Percentiles rank a stretch among this genome's conserved stretches.
phyloP scores from a whole-genome alignment of 2,797 vertebrate species.

The Phoeniculus purpureus region DNA sequence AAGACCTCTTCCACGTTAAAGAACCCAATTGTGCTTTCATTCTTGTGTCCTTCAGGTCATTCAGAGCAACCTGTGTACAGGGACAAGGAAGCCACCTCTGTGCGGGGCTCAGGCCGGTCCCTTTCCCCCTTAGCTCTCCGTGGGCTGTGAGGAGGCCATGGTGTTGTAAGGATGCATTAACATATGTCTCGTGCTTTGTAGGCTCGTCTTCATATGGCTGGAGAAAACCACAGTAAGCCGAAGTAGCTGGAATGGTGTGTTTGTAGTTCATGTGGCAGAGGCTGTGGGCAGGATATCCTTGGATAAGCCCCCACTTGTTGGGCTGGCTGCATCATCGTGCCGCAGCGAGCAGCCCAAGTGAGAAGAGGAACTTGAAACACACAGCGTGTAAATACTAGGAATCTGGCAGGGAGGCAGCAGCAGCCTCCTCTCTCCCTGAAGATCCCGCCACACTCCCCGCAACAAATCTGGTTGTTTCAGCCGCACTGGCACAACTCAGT shows the following conservation, averaged over 20 bases:
- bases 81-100: background rate
- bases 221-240: background rate
- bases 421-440: constrained; percentile 62
- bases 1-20: background rate
- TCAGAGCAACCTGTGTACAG: background rate
- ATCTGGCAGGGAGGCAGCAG: constrained; percentile 57
- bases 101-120: background rate
- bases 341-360: background rate
- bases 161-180: background rate
- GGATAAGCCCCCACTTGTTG: accelerated
- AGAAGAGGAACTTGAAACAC: constrained; percentile 28
- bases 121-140: background rate
- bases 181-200: background rate
- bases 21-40: background rate
- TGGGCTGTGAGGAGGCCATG: background rate
- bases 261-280: background rate
- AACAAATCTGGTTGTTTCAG: constrained; percentile 42
- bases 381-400: constrained; percentile 50
- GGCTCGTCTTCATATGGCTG: background rate
- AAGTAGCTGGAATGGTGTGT: background rate
- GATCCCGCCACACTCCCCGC: constrained; percentile 42
- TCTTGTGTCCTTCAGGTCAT: background rate
- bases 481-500: background rate
- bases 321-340: constrained; percentile 46
- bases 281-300: constrained; percentile 17